Base-by-base conservation (phyloP, 2,113 vertebrate species). In the Ovis canadensis region DNA sequence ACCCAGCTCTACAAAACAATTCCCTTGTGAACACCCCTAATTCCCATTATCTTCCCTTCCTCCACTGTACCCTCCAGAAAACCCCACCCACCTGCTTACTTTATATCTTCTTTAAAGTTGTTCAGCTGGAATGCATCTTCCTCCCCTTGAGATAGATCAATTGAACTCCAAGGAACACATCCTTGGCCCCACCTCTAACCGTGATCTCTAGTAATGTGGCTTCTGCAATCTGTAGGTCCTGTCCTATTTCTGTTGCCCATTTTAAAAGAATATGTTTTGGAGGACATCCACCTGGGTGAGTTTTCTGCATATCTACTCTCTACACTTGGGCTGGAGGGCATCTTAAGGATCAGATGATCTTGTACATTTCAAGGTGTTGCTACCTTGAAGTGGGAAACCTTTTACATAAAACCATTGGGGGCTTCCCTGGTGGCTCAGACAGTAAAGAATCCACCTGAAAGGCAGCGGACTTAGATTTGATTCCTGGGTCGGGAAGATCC, bases 321-420 rank as follows among this genome's bases (percentile, higher is more conserved):
- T 85, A 57, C 71, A 23, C 36, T 33, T 81, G 19, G 17, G 48
- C 48, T 86, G 25, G 74, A 50, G 78, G 62, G 16, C 14, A 64
- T 36, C 55, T 95, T 89, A 62, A 40, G 40, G 31, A 59, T 31
- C 33, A 25, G n/a, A 64, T 64, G 62, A 13, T 60, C 31, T 81
- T 40, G 15, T 33, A 55, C 43, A 15, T 94, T 92, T 88, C 13
- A 27, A 27, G 36, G 3, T 74, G 19, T 25, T 90, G 87, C 86
- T 14, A 16, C 67, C 33, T 77, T 59, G 14, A 60, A 92, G 25
- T 19, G 52, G 16, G 31, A 88, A 50, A 43, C 3, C 15, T 90
- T 74, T 45, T n/a, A 16, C 8, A 1, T 2, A 60, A 43, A 80
- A 40, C 5, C 2, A 25, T 0, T 77, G 23, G 36, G 40, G 67